A percentile compares a stretch with the other conserved stretches of the same genome.
Conservation (phyloP, 2,113 vertebrate species). For the Corythoichthys intestinalis region DNA sequence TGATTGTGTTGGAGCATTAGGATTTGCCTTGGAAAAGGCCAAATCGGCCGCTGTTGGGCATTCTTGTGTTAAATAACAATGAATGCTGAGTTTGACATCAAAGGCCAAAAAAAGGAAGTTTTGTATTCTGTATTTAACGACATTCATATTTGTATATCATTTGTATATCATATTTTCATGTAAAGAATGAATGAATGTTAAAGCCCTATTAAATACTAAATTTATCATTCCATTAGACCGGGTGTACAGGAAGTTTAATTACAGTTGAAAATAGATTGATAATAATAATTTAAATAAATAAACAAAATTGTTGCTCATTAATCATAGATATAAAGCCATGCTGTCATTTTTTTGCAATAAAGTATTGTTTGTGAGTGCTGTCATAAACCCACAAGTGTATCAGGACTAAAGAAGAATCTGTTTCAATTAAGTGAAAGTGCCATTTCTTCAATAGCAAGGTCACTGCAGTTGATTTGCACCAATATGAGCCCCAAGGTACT, state of each 20-base stretch:
- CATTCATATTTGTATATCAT: too few species aligned
- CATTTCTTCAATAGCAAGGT: conserved; percentile 35
- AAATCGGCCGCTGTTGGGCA: too few species aligned
- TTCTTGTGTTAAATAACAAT: background rate
- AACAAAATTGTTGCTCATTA: conserved; percentile 2
- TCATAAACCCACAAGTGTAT: conserved; percentile 32
- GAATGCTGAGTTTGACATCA: background rate
- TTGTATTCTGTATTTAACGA: too few species aligned
- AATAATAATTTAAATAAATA: too few species aligned
- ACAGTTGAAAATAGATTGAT: too few species aligned
- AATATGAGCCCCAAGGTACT: conserved; percentile 28
- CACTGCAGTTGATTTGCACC: conserved; percentile 45
- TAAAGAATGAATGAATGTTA: too few species aligned
- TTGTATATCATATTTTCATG: too few species aligned
- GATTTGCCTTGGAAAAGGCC: too few species aligned
- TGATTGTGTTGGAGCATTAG: too few species aligned
- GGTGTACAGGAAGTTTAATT: too few species aligned
- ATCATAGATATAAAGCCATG: conserved; percentile 21
- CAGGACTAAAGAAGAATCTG: conserved; percentile 24
- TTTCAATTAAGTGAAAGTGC: conserved; percentile 31
- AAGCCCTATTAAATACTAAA: too few species aligned
- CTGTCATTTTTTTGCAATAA: conserved; percentile 20
- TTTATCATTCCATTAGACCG: too few species aligned
- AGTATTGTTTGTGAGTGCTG: background rate
- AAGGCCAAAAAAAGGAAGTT: background rate